Evolutionary conservation across 2,797 vertebrate species (phyloP).

Genomic region (Furcifer pardalis): DNA sequence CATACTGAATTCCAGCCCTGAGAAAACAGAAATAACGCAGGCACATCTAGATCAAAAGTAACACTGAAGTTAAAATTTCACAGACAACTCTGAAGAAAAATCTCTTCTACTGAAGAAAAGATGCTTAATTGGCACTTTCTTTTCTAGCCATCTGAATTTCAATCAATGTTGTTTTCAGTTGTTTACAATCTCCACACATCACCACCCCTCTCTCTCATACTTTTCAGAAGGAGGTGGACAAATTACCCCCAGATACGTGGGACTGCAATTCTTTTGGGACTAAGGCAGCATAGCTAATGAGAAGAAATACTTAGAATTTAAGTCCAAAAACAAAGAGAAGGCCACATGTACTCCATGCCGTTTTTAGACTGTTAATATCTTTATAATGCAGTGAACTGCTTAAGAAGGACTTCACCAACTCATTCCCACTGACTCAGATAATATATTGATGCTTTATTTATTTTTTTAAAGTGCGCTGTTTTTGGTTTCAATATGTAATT

Average conservation of each 20-base stretch:
- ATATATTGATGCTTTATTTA: background rate
- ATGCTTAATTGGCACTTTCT: background rate
- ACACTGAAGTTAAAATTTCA: background rate
- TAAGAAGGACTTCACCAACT: background rate
- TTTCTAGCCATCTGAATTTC: background rate
- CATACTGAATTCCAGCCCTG: fast-evolving
- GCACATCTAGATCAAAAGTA: background rate
- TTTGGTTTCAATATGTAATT: too few species aligned
- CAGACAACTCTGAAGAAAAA: background rate
- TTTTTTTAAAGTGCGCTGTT: background rate
- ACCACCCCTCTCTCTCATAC: too few species aligned
- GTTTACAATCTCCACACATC: too few species aligned
- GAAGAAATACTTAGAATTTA: too few species aligned
- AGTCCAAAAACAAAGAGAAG: too few species aligned
- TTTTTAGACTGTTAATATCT: background rate
- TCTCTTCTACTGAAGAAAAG: background rate
- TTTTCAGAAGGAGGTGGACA: too few species aligned
- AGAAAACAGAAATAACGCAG: background rate
- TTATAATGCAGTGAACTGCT: background rate
- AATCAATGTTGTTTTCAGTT: background rate
- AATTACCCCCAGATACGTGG: too few species aligned
- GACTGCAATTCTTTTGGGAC: too few species aligned
- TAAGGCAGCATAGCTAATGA: too few species aligned
- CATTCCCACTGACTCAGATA: background rate
- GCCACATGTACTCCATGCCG: too few species aligned